Base-by-base conservation (phyloP, 2,113 vertebrate species). In the Todiramphus saurophagus region DNA sequence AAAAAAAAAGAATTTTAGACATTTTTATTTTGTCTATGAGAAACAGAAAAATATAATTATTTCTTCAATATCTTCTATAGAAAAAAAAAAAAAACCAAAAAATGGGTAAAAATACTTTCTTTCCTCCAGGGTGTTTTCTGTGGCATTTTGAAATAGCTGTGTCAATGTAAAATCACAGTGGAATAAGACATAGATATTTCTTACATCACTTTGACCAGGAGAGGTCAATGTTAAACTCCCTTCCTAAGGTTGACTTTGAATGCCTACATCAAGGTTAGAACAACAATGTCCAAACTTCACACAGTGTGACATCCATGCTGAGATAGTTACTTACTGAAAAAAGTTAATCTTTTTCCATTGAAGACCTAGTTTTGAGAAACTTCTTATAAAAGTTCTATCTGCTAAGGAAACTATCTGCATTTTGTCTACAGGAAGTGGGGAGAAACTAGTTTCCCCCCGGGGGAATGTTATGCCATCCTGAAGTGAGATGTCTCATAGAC, bases 121-220 rank as follows among this genome's bases (percentile, higher is more conserved):
- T 74, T 1, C 1, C 3, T n/a, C 6, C 2, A 2, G 27, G 64
- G n/a, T 68, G 0, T 13, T 35, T 66, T 89, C 48, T 15, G 8
- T 23, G 67, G 1, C 7, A 39, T 90, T 91, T 91, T 69, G 35
- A 67, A 55, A 83, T 10, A 86, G 2, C 3, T 35, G 5, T 59
- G 18, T 58, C 50, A 79, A 56, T 35, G 21, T 55, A 46, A 89
- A 89, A 92, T 68, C 16, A 63, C 6, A 8, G 1, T 64, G 23
- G 11, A 86, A 48, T 2, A 85, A 82, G 9, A 31, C 20, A 75
- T 2, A 39, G 8, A 16, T n/a, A 2, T 30, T 81, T 89, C 41
- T 84, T 31, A 62, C 24, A 37, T 23, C 41, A 37, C 7, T 79
- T 92, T 82, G 18, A 58, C 10, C 18, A 82, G 24, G 18, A 0